Evolutionary conservation across 2,797 vertebrate species (phyloP).

Genomic region (Falco cherrug): DNA sequence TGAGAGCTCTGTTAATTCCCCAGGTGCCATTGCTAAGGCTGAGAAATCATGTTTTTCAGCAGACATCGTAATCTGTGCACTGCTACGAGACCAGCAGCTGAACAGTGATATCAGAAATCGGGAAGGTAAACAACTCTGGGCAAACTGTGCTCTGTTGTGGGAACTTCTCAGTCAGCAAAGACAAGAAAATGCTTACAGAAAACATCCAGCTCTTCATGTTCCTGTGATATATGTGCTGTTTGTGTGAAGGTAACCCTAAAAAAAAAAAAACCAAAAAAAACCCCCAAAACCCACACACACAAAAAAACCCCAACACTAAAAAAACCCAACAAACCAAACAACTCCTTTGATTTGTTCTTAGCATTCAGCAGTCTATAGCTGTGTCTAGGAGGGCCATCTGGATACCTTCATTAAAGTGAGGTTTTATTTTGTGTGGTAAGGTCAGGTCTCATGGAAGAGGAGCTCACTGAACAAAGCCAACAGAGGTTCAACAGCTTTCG

Average conservation of each 20-base stretch:
- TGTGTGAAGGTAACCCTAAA: background rate
- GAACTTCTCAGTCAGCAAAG: background rate
- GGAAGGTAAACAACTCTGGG: background rate
- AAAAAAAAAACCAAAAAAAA: background rate
- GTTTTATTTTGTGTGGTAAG: background rate
- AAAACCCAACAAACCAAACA: background rate
- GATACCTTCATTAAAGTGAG: background rate
- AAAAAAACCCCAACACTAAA: too few species aligned
- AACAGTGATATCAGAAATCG: background rate
- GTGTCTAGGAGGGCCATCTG: background rate
- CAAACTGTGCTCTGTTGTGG: background rate
- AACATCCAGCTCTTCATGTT: background rate
- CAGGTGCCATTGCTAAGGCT: background rate
- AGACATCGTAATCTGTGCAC: background rate
- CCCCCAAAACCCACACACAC: background rate
- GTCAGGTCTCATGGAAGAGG: background rate
- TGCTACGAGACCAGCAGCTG: rapidly evolving
- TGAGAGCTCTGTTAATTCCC: background rate
- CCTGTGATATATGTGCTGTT: rapidly evolving
- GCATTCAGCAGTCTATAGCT: background rate
- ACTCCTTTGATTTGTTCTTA: background rate
- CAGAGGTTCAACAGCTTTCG: background rate
- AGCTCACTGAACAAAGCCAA: background rate
- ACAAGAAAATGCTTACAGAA: background rate
- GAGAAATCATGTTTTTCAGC: background rate